Base-by-base conservation (phyloP, 2,888 invertebrate species). In the Pollenia griseotomentosa region DNA sequence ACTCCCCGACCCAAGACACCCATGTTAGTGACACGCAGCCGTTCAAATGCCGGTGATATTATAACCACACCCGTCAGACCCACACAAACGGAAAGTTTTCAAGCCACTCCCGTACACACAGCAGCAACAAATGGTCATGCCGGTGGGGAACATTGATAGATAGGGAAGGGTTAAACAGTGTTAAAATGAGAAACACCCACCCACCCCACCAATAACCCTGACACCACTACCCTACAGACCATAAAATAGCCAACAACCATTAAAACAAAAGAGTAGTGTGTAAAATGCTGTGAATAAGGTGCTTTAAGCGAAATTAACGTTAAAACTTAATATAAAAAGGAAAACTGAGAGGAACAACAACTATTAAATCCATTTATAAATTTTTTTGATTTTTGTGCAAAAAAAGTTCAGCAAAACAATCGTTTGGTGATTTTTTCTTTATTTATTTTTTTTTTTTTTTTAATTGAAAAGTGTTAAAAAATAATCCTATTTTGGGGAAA, bases 1-100 rank as follows among this genome's bases (percentile, higher is more conserved):
- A 96, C 96, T 83, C 96, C 96, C 2, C 96, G 96, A 91, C 97
- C 97, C 65, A 97, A 96, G 93, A 97, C 97, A n/a, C 97, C 97
- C 48, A 95, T 97, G 92, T 94, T 97, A 92, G 96, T 97, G 91
- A 97, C 96, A 90, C 95, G 97, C 93, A 96, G 95, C 93, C 94
- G 95, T 90, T 96, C 96, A 71, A 96, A 96, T 92, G 96, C 96
- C 87, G 97, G 97, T 89, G 96, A 96, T 88, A 96, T 96, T 90
- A 96, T 97, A 90, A 95, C 97, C 91, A 96, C 96, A 89, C 93
- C 93, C n/a, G 90, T 93, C 8, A 75, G 84, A 51, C 82, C 83
- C 65, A 83, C 84, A 65, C 75, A 80, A 55, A 65, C 61, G 44
- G 68, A 83, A 42, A 71, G 70, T 61, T 83, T 79, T 74, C 86